A percentile compares a stretch with the other conserved stretches of the same genome.
Evolutionary conservation across 1,140 invertebrate species (phyloP).

Genomic region (Calephelis nemesis): DNA sequence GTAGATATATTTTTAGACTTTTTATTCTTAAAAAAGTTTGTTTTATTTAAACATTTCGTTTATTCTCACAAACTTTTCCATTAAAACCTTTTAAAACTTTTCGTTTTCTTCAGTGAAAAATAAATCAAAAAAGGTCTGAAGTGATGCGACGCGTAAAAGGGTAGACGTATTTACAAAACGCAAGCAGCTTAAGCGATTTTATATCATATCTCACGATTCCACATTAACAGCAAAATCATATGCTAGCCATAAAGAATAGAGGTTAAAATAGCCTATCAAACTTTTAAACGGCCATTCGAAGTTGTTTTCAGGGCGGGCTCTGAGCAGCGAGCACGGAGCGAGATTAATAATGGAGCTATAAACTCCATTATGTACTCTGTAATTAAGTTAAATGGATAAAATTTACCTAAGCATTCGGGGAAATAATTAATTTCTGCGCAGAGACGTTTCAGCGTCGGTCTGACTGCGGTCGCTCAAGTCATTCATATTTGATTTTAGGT

Average conservation of each 20-base stretch:
- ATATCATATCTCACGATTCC: conserved; percentile 22
- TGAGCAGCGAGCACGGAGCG: conserved; percentile 44
- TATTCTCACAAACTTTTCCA: conserved; percentile 13
- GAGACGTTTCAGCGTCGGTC: conserved; percentile 31
- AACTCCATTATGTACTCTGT: conserved; percentile 64
- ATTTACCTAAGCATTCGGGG: conserved; percentile 52
- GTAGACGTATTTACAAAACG: conserved; percentile 18
- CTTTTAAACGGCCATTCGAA: conserved; percentile 39
- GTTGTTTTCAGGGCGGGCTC: conserved; percentile 38
- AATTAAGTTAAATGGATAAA: conserved; percentile 69
- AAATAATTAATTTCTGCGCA: conserved; percentile 61
- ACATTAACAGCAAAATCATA: conserved; percentile 26
- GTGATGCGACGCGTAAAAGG: conserved; percentile 11
- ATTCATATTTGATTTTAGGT: background rate
- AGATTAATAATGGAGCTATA: conserved; percentile 67
- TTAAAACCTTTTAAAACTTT: conserved; percentile 17
- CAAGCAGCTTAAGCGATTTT: conserved; percentile 20
- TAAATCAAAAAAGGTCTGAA: conserved; percentile 15
- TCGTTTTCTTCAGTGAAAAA: conserved; percentile 11
- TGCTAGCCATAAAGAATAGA: conserved; percentile 29
- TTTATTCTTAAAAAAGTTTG: background rate
- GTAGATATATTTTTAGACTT: too few relatives aligned
- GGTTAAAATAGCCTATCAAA: conserved; percentile 35
- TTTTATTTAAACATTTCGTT: background rate
- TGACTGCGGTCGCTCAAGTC: too few relatives aligned